Percentiles rank a stretch among this genome's conserved stretches.
Conservation (phyloP, 2,888 invertebrate species). For the Glyphotaelius pellucidus region DNA sequence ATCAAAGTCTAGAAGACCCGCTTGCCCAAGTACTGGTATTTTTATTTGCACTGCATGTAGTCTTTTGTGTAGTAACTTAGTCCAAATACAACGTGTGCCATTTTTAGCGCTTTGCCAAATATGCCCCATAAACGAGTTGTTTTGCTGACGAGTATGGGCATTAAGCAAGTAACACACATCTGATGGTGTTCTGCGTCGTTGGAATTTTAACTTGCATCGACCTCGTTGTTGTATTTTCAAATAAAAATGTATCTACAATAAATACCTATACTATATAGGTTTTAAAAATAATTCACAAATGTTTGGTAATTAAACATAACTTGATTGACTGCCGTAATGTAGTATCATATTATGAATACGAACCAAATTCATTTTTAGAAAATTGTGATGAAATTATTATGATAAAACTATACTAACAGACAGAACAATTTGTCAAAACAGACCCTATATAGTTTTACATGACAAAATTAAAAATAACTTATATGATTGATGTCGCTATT, state of each 20-base stretch:
- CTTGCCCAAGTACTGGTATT: neutral
- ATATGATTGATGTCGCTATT: too few species aligned
- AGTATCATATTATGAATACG: too few species aligned
- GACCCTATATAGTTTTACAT: too few species aligned
- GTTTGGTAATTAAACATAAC: too few species aligned
- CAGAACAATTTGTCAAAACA: too few species aligned
- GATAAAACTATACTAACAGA: too few species aligned
- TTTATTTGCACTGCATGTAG: constrained; percentile 14
- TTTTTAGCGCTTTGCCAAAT: neutral
- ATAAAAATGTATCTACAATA: neutral
- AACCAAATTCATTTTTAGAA: too few species aligned
- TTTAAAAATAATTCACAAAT: too few species aligned
- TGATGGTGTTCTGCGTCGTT: neutral
- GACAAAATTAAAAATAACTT: too few species aligned
- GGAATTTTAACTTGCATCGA: neutral
- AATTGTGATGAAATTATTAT: too few species aligned
- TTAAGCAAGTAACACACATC: neutral
- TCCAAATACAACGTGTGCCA: neutral
- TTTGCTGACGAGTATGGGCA: neutral
- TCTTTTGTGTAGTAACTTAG: neutral
- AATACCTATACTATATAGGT: too few species aligned
- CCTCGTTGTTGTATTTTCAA: neutral
- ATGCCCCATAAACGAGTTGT: neutral
- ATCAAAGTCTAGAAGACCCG: neutral
- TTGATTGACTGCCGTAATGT: too few species aligned